Base-by-base conservation (phyloP, 2,113 vertebrate species). In the Collichthys lucidus region DNA sequence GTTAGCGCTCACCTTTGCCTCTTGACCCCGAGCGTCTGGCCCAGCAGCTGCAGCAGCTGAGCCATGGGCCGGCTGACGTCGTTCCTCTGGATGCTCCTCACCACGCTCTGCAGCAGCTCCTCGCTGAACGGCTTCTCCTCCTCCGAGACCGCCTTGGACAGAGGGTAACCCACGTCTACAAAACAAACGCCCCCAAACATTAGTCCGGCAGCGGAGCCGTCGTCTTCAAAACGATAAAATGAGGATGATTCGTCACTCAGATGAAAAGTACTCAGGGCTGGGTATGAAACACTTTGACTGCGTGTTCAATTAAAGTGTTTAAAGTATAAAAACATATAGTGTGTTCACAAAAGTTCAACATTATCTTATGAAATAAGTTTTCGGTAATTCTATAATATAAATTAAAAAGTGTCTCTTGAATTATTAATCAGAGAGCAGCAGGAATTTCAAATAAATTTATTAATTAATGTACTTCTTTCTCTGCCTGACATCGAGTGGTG, bases 31-130 rank as follows among this genome's bases (percentile, higher is more conserved):
- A 97, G 95, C 31, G 95, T 95, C 56, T 95, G 96, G 35, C 92
- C 95, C 47, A 97, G 60, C 47, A 96, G 96, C 89, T 97, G 97
- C 78, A 99, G 87, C 85, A 99, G 96, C 57, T 98, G 96, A 89
- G 96, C 97, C 97, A 99, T 96, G 7, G 98, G 98, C 63, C 97
- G 96, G 2, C 96, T 96, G 35, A 99, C 95, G 55, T 99, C 97
- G 55, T 99, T 99, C 96, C 95, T 98, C 95, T 98, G 98, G 85
- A 99, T 98, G 92, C 96, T 98, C 89, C 92, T 97, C 86, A 99
- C 98, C 87, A 99, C 96, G 68, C 92, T 96, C 88, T 96, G 96
- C 87, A 99, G 92, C 10, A 98, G 84, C 64, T 98, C 97, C 79
- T 98, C 96, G 42, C 95, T 96, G 90, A 98, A 96, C n/a, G 94